Percentiles rank a stretch among this genome's conserved stretches.
phyloP scores from a whole-genome alignment of 2,113 vertebrate genomes.

The Aspidoscelis tigris region DNA sequence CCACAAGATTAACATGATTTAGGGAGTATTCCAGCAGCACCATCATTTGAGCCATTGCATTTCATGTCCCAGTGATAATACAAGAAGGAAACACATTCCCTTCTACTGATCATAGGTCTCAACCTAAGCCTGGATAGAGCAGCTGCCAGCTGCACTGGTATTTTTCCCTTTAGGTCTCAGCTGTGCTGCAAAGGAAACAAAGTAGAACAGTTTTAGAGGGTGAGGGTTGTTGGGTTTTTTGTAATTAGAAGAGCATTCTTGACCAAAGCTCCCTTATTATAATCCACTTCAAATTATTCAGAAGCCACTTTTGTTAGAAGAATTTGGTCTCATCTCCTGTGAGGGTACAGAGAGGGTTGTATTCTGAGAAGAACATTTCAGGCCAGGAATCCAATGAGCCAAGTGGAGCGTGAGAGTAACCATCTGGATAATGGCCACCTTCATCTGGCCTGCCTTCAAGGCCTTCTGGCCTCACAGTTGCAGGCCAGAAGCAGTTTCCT shows the following conservation, averaged over 20 bases:
- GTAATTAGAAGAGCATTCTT: not conserved
- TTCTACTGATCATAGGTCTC: not conserved
- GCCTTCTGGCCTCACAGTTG: too few species aligned
- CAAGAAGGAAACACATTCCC: not conserved
- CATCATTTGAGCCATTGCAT: not conserved
- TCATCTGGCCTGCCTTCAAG: too few species aligned
- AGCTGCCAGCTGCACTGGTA: not conserved
- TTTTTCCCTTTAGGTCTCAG: not conserved
- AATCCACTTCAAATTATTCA: too few species aligned
- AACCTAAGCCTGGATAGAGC: not conserved
- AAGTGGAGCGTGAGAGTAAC: too few species aligned
- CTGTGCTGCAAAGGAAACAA: not conserved
- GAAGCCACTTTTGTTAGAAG: too few species aligned
- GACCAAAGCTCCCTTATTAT: too few species aligned
- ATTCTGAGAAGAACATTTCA: too few species aligned
- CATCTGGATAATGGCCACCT: too few species aligned
- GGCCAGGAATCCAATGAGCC: too few species aligned
- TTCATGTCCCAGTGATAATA: not conserved
- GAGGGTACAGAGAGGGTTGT: too few species aligned
- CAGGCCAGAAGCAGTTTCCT: too few species aligned
- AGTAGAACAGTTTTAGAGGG: not conserved
- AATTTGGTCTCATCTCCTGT: too few species aligned
- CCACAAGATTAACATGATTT: not conserved
- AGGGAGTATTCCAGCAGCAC: not conserved
- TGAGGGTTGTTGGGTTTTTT: not conserved